Percentiles rank a stretch among this genome's conserved stretches.
phyloP scores from a whole-genome alignment of 2,113 vertebrate genomes.

The Coryphaenoides rupestris region DNA sequence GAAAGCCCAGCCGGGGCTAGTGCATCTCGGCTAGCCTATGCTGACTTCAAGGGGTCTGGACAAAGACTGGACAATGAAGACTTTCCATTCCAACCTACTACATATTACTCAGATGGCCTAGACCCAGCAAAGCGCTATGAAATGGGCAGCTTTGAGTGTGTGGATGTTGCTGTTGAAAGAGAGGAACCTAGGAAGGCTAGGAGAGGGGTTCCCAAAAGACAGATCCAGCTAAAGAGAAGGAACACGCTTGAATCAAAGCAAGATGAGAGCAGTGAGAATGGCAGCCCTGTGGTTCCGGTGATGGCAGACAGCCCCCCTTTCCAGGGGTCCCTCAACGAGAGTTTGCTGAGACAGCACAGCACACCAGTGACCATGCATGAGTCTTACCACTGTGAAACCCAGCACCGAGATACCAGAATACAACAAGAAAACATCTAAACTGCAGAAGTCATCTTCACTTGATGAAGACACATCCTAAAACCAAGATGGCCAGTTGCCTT shows the following conservation, averaged over 20 bases:
- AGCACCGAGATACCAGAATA: constrained; percentile 35
- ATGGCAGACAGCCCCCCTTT: constrained; percentile 41
- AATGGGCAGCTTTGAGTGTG: constrained; percentile 79
- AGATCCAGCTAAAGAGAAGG: constrained; percentile 87
- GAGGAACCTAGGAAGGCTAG: constrained; percentile 71
- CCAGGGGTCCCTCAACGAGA: constrained; percentile 55
- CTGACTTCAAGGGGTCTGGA: constrained; percentile 66
- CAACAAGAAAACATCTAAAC: constrained; percentile 52
- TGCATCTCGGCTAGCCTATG: constrained; percentile 74
- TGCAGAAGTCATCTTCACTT: constrained; percentile 82
- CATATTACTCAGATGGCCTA: constrained; percentile 47
- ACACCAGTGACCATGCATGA: constrained; percentile 61
- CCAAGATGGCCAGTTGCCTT: constrained; percentile 81
- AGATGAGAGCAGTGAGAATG: constrained; percentile 58
- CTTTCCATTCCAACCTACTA: constrained; percentile 43
- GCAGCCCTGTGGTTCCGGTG: constrained; percentile 46
- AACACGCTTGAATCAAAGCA: constrained; percentile 67
- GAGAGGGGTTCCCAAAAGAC: constrained; percentile 90
- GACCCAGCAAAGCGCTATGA: constrained; percentile 73
- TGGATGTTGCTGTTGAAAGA: constrained; percentile 85
- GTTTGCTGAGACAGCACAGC: constrained; percentile 69
- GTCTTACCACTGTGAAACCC: constrained; percentile 20
- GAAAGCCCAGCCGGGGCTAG: constrained; percentile 69
- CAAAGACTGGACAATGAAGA: constrained; percentile 64
- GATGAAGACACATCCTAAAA: constrained; percentile 74